These are phyloP conservation scores for Panurus biarmicus DNA, from an alignment of 2,113 vertebrate species.

Conservation along the genomic window DNA sequence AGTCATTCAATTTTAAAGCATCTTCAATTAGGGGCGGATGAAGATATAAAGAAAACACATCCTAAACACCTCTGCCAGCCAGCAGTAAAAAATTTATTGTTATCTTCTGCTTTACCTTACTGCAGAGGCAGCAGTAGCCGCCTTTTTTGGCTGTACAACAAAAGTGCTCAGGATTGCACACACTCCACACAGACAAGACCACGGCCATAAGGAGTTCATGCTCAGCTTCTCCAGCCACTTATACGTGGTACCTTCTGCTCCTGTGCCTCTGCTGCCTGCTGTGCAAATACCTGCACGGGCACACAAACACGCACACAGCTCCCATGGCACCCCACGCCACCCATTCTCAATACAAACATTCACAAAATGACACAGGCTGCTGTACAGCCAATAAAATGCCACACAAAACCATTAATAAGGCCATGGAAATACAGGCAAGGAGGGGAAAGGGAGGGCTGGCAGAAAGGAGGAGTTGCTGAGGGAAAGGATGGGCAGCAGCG, in stretches of 20 bases:
- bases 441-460: not conserved
- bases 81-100: constrained; percentile 73
- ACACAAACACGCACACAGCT: not conserved
- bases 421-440: not conserved
- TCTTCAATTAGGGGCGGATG: constrained; percentile 80
- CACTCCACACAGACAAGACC: constrained; percentile 9
- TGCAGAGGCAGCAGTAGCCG: constrained; percentile 14
- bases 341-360: not conserved
- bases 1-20: constrained; percentile 84
- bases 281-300: not conserved
- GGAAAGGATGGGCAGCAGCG: not conserved
- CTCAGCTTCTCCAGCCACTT: not conserved
- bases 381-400: not conserved
- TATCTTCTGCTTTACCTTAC: constrained; percentile 66
- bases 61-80: constrained; percentile 74
- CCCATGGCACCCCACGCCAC: rapidly evolving
- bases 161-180: not conserved
- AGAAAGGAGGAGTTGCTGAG: not conserved
- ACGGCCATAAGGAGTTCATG: not conserved
- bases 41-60: constrained; percentile 81
- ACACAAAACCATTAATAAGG: not conserved
- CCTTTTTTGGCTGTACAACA: constrained; percentile 45
- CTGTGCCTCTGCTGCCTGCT: not conserved
- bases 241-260: not conserved
- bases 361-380: rapidly evolving